Conservation (phyloP, 1,140 invertebrate genomes). For the Megathymus violae region DNA sequence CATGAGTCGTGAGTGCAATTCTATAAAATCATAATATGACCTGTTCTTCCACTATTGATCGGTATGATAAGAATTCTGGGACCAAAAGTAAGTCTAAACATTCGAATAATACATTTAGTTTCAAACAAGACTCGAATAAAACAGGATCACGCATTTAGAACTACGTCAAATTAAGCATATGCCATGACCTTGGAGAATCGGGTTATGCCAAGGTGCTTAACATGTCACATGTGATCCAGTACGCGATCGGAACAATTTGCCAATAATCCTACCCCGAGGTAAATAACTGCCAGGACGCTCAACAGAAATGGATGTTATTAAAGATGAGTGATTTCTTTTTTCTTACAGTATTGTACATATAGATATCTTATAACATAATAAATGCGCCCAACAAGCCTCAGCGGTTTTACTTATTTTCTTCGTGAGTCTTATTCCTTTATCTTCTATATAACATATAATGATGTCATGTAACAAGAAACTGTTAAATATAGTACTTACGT, state of each 20-base stretch:
- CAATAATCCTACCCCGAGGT: constrained; percentile 32
- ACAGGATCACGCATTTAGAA: constrained; percentile 18
- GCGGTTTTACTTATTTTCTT: too few relatives aligned
- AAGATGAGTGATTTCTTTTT: constrained; percentile 26
- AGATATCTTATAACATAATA: neutral
- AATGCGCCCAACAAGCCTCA: too few relatives aligned
- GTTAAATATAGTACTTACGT: too few relatives aligned
- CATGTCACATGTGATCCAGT: constrained; percentile 25
- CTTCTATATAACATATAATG: too few relatives aligned
- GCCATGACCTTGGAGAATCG: constrained; percentile 18
- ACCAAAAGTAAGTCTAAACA: constrained; percentile 19
- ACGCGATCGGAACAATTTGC: constrained; percentile 36
- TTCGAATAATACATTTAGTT: too few relatives aligned
- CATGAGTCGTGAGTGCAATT: too few relatives aligned
- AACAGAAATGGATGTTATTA: constrained; percentile 32
- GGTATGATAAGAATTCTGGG: too few relatives aligned
- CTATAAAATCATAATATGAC: too few relatives aligned
- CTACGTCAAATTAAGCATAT: constrained; percentile 11
- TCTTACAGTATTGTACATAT: constrained; percentile 4
- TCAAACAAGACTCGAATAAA: too few relatives aligned
- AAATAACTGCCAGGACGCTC: constrained; percentile 27
- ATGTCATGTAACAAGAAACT: too few relatives aligned
- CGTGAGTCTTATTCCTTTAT: too few relatives aligned
- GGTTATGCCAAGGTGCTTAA: constrained; percentile 28
- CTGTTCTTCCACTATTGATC: too few relatives aligned